Evolutionary conservation across 2,113 vertebrate genomes (phyloP).

Genomic region (Pleuronectes platessa): DNA sequence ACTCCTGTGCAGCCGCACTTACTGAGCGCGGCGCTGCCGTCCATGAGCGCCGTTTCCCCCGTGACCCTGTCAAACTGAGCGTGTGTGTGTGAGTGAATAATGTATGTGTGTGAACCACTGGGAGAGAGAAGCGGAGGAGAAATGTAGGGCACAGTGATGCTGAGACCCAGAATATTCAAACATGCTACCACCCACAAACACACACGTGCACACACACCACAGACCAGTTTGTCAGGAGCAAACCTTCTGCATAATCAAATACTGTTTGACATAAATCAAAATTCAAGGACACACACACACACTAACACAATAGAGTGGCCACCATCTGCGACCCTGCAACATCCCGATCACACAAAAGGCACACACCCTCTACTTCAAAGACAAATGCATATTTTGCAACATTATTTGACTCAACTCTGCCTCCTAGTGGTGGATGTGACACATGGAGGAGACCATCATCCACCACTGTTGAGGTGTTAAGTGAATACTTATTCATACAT

Average conservation of each 20-base stretch:
- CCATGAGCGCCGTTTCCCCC: conserved; percentile 27
- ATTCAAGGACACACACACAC: conserved; percentile 17
- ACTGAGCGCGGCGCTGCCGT: conserved; percentile 27
- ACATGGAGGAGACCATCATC: conserved; percentile 14
- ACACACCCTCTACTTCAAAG: background rate
- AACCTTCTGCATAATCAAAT: conserved; percentile 56
- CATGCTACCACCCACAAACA: conserved; percentile 23
- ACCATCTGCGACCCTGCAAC: conserved; percentile 21
- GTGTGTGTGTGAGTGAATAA: conserved; percentile 68
- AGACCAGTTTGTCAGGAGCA: conserved; percentile 40
- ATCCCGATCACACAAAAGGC: conserved; percentile 24
- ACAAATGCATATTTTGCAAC: conserved; percentile 12
- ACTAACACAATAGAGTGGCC: conserved; percentile 39
- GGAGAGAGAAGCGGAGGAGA: conserved; percentile 50
- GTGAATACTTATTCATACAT: background rate
- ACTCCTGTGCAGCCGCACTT: conserved; percentile 29
- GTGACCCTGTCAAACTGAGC: conserved; percentile 47
- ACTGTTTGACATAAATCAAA: conserved; percentile 42
- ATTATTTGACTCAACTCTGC: conserved; percentile 52
- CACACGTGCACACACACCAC: background rate
- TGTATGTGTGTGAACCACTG: conserved; percentile 65
- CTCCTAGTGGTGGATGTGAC: conserved; percentile 37
- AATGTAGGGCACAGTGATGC: conserved; percentile 72
- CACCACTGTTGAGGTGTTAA: background rate
- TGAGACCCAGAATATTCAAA: conserved; percentile 40